Conservation (phyloP, 64 coral and sea anemone genomes). For the Hydrozoanthus tunicans region DNA sequence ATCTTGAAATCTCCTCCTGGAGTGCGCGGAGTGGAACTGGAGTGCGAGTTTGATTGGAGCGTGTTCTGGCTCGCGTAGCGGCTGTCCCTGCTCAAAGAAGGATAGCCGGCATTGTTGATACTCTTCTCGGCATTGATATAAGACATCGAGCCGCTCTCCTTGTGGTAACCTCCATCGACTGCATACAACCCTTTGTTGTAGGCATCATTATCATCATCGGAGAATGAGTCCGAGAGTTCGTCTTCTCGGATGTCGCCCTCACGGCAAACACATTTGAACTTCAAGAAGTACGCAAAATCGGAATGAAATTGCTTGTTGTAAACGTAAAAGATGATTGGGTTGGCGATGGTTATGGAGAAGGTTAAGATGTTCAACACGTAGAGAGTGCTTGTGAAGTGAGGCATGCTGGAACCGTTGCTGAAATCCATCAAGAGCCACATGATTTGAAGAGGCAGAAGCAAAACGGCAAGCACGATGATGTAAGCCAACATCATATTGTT, state of each 20-base stretch:
- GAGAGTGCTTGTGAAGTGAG: slow-evolving; percentile 57
- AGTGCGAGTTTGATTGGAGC: slow-evolving; percentile 20
- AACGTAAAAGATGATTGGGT: slow-evolving; percentile 73
- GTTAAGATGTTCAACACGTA: slow-evolving; percentile 74
- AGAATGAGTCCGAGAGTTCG: slow-evolving; percentile 68
- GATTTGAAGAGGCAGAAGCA: slow-evolving; percentile 75
- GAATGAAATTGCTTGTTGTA: slow-evolving; percentile 77
- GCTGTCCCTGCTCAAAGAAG: background rate
- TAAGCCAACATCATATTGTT: slow-evolving; percentile 71
- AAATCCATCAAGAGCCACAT: slow-evolving; percentile 79
- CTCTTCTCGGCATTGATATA: background rate
- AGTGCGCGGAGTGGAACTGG: slow-evolving; percentile 37
- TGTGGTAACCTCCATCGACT: slow-evolving; percentile 11
- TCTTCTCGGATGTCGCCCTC: slow-evolving; percentile 29
- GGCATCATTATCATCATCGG: slow-evolving; percentile 39
- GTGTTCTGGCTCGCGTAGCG: slow-evolving; percentile 35
- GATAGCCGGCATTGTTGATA: background rate
- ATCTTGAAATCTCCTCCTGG: slow-evolving; percentile 40
- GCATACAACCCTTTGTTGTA: background rate
- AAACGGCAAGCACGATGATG: slow-evolving; percentile 66
- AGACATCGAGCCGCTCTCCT: background rate
- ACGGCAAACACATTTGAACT: slow-evolving; percentile 51
- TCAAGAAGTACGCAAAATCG: slow-evolving; percentile 63
- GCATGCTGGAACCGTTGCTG: slow-evolving; percentile 32
- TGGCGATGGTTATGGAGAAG: slow-evolving; percentile 68